A percentile compares a stretch with the other conserved stretches of the same genome.
These are phyloP conservation scores for Malthinus seriepunctatus DNA, from an alignment of 2,888 invertebrate species.

Conservation along the genomic window DNA sequence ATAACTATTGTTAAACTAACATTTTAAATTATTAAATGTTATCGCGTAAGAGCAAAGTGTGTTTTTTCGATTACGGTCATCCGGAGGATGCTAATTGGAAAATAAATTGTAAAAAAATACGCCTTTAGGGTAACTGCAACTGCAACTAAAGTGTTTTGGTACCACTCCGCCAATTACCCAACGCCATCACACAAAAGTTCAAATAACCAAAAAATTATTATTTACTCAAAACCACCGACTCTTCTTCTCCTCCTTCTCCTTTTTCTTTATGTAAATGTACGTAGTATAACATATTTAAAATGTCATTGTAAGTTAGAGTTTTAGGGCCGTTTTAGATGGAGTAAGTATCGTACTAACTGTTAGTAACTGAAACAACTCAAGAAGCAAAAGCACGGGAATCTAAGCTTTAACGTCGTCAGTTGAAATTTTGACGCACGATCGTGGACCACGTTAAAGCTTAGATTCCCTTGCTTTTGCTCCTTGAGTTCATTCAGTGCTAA, in stretches of 20 bases:
- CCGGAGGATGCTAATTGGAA: conserved; percentile 23
- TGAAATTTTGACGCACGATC: no score
- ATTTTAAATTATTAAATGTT: conserved; percentile 2
- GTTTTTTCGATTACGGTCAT: not conserved
- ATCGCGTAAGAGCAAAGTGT: not conserved
- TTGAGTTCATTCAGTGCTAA: no score
- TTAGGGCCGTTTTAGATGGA: no score
- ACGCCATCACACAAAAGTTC: conserved; percentile 12
- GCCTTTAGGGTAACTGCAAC: conserved; percentile 16
- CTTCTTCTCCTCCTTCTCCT: not conserved
- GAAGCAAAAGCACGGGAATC: no score
- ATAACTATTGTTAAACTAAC: not conserved
- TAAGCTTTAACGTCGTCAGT: no score
- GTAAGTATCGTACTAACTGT: no score
- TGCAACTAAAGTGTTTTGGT: conserved; percentile 26
- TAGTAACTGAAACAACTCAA: no score
- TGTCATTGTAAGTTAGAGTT: conserved; percentile 3
- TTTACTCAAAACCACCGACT: no score
- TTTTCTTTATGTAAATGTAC: not conserved
- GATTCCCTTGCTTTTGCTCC: no score
- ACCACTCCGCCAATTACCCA: conserved; percentile 23
- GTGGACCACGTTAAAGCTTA: no score
- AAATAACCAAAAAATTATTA: no score
- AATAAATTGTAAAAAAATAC: conserved; percentile 21
- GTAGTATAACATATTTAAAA: not conserved